These are phyloP conservation scores for Eudorcas thomsonii DNA, from an alignment of 2,113 vertebrate species.

Conservation along the genomic window DNA sequence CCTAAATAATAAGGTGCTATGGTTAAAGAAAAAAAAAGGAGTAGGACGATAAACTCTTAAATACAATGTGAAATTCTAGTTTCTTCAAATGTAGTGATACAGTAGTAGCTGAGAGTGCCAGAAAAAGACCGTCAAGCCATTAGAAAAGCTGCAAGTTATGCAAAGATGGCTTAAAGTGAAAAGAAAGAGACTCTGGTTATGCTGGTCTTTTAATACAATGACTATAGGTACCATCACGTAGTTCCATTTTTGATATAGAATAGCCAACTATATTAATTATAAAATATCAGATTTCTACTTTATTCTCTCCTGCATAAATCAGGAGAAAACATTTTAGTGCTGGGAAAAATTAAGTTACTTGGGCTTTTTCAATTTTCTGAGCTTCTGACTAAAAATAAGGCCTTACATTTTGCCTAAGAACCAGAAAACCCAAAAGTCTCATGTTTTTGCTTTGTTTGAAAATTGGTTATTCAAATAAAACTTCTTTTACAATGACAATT, in stretches of 20 bases:
- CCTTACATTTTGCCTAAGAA: not conserved
- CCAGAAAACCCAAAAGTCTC: not conserved
- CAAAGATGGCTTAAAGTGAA: not conserved
- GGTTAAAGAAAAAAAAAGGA: not conserved
- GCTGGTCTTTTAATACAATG: not conserved
- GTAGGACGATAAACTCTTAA: not conserved
- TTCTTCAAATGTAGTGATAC: not conserved
- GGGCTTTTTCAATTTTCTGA: not conserved
- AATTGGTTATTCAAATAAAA: not conserved
- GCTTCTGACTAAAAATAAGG: not conserved
- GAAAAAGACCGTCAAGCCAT: not conserved
- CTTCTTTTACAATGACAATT: not conserved
- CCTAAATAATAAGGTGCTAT: not conserved
- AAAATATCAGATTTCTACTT: not conserved
- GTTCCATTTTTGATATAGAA: not conserved
- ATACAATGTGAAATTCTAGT: not conserved
- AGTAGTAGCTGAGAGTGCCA: not conserved
- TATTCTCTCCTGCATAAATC: not conserved
- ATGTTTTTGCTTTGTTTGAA: not conserved
- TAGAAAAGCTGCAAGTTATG: slow-evolving; percentile 19
- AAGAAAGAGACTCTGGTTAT: not conserved
- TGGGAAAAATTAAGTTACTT: not conserved
- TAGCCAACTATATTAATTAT: not conserved
- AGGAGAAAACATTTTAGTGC: not conserved
- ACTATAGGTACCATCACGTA: not conserved